A percentile compares a stretch with the other conserved stretches of the same genome.
phyloP scores from a whole-genome alignment of 2,888 invertebrate genomes.

The Patella ulyssiponensis region DNA sequence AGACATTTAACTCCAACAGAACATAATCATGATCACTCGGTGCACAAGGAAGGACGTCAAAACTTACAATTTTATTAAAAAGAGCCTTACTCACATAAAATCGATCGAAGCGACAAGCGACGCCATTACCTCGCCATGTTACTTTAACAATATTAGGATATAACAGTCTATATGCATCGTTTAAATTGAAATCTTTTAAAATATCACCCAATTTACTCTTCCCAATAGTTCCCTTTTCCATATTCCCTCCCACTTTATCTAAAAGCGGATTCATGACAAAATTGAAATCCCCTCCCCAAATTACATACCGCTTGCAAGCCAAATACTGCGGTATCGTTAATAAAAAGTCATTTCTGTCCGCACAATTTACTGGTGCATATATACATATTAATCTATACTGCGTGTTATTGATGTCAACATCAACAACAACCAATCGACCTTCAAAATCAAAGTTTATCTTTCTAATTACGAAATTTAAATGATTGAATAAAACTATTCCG shows the following conservation, averaged over 20 bases:
- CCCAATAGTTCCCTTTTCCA: background rate
- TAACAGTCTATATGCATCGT: background rate
- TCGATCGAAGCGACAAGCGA: too few species aligned
- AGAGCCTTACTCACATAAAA: background rate
- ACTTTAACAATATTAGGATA: too few species aligned
- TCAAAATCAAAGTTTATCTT: conserved; percentile 5
- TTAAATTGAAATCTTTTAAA: conserved; percentile 1
- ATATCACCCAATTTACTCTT: background rate
- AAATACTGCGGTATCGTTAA: conserved; percentile 7
- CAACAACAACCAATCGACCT: background rate
- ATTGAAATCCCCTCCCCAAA: background rate
- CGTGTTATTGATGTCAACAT: background rate
- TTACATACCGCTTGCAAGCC: background rate
- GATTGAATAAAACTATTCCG: background rate
- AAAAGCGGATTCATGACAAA: background rate
- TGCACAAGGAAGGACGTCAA: background rate
- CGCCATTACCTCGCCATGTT: too few species aligned
- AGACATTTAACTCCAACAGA: background rate
- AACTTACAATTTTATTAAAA: background rate
- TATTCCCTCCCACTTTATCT: background rate
- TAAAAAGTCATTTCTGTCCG: background rate
- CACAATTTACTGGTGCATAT: background rate
- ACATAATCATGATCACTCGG: background rate
- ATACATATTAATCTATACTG: background rate
- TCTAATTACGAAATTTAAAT: background rate